Evolutionary conservation across 2,113 vertebrate species (phyloP).

Genomic region (Ochotona princeps): DNA sequence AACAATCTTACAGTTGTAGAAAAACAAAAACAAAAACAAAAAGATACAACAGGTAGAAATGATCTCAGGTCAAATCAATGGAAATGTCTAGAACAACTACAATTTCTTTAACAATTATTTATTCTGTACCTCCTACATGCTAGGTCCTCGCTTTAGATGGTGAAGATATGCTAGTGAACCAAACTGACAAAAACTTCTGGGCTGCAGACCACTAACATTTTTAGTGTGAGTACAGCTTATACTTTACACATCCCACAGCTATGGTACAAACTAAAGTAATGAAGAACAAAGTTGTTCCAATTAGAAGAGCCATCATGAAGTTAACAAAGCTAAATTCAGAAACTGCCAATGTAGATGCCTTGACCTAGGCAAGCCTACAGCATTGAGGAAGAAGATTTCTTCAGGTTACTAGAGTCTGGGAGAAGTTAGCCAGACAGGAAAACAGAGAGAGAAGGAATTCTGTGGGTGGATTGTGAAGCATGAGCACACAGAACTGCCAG

Average conservation of each 20-base stretch:
- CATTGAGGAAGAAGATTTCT: not conserved
- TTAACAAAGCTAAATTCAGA: not conserved
- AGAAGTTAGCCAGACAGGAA: too few species aligned
- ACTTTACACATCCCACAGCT: not conserved
- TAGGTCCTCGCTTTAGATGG: not conserved
- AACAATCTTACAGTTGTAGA: not conserved
- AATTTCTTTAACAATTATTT: not conserved
- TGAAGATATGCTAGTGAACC: not conserved
- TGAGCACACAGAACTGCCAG: not conserved
- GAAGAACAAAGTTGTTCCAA: not conserved
- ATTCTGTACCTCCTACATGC: not conserved
- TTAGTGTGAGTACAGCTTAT: not conserved
- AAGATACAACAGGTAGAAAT: not conserved
- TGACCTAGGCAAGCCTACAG: not conserved
- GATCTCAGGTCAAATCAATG: not conserved
- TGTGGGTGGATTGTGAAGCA: fast-evolving
- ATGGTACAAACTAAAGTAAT: not conserved
- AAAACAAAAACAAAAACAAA: not conserved
- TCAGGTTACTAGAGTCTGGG: too few species aligned
- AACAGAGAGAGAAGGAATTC: not conserved
- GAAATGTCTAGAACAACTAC: not conserved
- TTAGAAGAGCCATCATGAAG: not conserved
- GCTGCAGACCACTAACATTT: not conserved
- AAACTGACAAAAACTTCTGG: not conserved
- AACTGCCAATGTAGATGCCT: not conserved